These are phyloP conservation scores for Phasianus colchicus DNA, from an alignment of 2,113 vertebrate genomes.

Conservation along the genomic window DNA sequence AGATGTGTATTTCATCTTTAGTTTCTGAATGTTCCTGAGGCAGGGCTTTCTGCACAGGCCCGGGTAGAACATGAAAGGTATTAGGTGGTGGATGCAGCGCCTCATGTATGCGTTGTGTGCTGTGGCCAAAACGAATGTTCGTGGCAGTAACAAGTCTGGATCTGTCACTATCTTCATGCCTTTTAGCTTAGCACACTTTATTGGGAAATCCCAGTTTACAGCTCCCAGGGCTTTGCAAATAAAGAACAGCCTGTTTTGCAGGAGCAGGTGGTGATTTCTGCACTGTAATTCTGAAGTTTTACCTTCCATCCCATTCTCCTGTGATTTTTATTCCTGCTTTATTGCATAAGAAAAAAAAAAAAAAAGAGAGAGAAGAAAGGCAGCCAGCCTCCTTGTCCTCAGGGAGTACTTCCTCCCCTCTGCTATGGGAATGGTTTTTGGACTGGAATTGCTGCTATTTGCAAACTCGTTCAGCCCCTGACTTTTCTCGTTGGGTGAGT, in stretches of 20 bases:
- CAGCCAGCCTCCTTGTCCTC: conserved; percentile 34
- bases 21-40: not conserved
- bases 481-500: conserved; percentile 61
- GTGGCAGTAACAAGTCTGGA: conserved; percentile 69
- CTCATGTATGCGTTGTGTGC: not conserved
- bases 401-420: conserved; percentile 37
- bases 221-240: conserved; percentile 44
- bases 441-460: conserved; percentile 62
- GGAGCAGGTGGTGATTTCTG: conserved; percentile 10
- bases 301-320: not conserved
- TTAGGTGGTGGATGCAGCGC: not conserved
- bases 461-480: conserved; percentile 48
- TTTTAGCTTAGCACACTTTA: conserved; percentile 54
- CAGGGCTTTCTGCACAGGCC: not conserved
- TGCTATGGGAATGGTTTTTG: conserved; percentile 58
- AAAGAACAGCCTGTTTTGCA: conserved; percentile 37
- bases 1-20: not conserved
- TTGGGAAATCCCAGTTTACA: conserved; percentile 67
- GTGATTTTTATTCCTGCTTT: not conserved
- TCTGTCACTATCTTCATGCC: conserved; percentile 66
- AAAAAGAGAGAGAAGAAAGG: not conserved
- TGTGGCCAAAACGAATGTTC: conserved; percentile 57
- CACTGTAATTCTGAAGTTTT: not conserved
- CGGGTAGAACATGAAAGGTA: not conserved
- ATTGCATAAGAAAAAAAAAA: conserved; percentile 16